A percentile compares a stretch with the other conserved stretches of the same genome.
Conservation (phyloP, 2,113 vertebrate species). For the Gadus chalcogrammus region DNA sequence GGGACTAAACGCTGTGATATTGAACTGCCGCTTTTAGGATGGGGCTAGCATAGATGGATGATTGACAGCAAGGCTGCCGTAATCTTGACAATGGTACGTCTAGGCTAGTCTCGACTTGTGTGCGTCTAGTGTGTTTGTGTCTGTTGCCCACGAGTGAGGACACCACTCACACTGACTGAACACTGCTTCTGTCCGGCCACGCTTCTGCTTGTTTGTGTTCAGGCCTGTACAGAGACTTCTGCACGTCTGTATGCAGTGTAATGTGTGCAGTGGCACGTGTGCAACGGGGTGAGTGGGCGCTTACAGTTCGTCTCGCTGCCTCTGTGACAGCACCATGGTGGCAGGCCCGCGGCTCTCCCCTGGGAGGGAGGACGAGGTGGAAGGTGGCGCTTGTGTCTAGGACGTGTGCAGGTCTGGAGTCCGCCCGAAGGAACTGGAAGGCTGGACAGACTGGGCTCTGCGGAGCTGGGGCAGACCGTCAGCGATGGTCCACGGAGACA, state of each 20-base stretch:
- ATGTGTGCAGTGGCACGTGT: conserved; percentile 2
- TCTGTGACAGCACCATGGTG: conserved; percentile 99
- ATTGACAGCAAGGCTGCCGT: too few relatives aligned
- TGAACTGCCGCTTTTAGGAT: too few relatives aligned
- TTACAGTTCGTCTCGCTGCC: conserved; percentile 99
- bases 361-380: conserved; percentile 65
- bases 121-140: too few relatives aligned
- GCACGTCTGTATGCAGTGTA: conserved; percentile 29
- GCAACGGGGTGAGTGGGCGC: conserved; percentile 48
- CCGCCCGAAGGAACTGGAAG: conserved; percentile 52
- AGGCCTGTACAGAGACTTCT: too few relatives aligned
- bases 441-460: conserved; percentile 17
- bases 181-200: not conserved
- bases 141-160: too few relatives aligned
- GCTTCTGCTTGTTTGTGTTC: conserved; percentile 28
- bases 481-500: conserved; percentile 7
- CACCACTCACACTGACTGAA: not conserved
- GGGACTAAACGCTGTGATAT: too few relatives aligned
- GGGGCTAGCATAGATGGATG: too few relatives aligned
- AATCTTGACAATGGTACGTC: too few relatives aligned
- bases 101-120: too few relatives aligned
- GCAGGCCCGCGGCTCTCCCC: conserved; percentile 73
- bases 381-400: conserved; percentile 43
- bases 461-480: conserved; percentile 8
- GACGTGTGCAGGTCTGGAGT: conserved; percentile 13